Conservation (phyloP, 2,113 vertebrate genomes). For the Sebastes fasciatus region DNA sequence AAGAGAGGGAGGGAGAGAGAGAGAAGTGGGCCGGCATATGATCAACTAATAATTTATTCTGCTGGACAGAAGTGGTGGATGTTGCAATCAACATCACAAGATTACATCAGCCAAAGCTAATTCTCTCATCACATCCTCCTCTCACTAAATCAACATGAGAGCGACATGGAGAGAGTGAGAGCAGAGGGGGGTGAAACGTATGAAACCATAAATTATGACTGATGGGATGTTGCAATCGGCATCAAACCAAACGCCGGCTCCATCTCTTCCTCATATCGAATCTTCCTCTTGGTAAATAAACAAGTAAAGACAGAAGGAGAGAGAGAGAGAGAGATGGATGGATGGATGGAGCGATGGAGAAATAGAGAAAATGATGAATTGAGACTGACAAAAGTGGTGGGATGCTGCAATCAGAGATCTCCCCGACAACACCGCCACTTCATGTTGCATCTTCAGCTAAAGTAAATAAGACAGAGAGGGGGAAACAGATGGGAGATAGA, state of each 20-base stretch:
- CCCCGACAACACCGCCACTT: constrained; percentile 6
- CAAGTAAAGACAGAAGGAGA: constrained; percentile 15
- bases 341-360: background rate
- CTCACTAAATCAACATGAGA: constrained; percentile 21
- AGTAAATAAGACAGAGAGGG: constrained; percentile 42
- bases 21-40: background rate
- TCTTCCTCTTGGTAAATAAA: constrained; percentile 14
- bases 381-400: constrained; percentile 58
- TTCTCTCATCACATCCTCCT: constrained; percentile 28
- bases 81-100: constrained; percentile 41
- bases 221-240: constrained; percentile 15
- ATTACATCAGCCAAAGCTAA: constrained; percentile 31
- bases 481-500: constrained; percentile 33
- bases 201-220: constrained; percentile 31
- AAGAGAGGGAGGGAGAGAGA: background rate
- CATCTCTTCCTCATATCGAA: constrained; percentile 13
- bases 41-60: constrained; percentile 4
- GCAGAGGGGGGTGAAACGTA: background rate
- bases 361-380: constrained; percentile 47
- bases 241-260: constrained; percentile 5
- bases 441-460: constrained; percentile 22
- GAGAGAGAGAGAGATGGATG: background rate
- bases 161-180: background rate
- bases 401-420: constrained; percentile 47
- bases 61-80: constrained; percentile 35